Base-by-base conservation (phyloP, 1,140 invertebrate genomes). In the Venustaconcha ellipsiformis region DNA sequence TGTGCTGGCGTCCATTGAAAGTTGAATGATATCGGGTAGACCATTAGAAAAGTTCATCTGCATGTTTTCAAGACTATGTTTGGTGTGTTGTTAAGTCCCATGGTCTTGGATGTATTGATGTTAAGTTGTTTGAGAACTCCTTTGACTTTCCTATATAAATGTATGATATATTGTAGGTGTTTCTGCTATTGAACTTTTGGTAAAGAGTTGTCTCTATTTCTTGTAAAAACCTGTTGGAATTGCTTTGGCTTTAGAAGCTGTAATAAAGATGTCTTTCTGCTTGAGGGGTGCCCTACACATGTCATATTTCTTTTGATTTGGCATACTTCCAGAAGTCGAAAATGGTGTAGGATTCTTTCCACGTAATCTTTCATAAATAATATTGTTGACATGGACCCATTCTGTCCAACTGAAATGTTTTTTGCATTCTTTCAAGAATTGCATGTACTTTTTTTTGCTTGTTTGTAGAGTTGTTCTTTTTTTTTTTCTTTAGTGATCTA, bases 141-240 rank as follows among this genome's bases (percentile, higher is more conserved):
- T 59, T 26, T 57, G 23, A 8, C 11, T 60, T 6, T 12, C 8
- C 66, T 74, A 26, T 11, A 18, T 11, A 74, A 23, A 23, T 23
- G 23, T 23, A 26, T 20, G n/a, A 15, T 8, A 56, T 57, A 13
- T 58, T 67, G 6, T 55, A 23, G 23, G 23, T 23, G 23, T 14
- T n/a, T 67, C 14, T 26, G 11, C 37, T 26, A 6, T n/a, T 48
- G 23, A 15, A 18, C 11, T 67, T 17, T 6, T 20, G 72, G 66
- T 63, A 63, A 14, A 3, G 63, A 14, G 26, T 20, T 12, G 11
- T 15, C 8, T 14, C 60, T 18, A 8, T 65, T 23, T 59, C 65
- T 72, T 2, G 74, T 76, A 55, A 79, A 79, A 37, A 79, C 78
- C 18, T 69, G 76, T 57, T 72, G 18, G 62, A 79, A 76, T 66